Percentiles rank a stretch among this genome's conserved stretches.
Conservation (phyloP, 2,113 vertebrate species). For the Silurus glanis region DNA sequence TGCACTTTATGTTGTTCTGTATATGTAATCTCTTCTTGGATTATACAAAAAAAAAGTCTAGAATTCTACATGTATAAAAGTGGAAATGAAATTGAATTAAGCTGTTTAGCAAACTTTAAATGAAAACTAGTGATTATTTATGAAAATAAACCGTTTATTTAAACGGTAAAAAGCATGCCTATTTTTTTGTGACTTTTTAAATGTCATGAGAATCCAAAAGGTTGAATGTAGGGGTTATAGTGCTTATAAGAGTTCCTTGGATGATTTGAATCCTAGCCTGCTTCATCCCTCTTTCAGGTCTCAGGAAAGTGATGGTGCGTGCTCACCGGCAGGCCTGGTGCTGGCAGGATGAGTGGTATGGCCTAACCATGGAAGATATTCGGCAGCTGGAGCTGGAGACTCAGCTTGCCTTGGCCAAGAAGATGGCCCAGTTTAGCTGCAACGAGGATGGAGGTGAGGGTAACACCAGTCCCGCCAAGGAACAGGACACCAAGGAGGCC, state of each 20-base stretch:
- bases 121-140: neutral
- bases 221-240: no score
- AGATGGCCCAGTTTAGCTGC: constrained; percentile 81
- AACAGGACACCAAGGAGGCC: constrained; percentile 74
- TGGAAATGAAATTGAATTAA: neutral
- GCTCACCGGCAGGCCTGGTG: constrained; percentile 99
- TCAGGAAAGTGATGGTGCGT: constrained; percentile 94
- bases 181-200: neutral
- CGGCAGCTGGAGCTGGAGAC: constrained; percentile 93
- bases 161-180: neutral
- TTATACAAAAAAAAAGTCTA: neutral
- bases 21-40: neutral
- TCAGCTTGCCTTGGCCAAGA: constrained; percentile 65
- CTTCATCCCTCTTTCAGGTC: constrained; percentile 70
- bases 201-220: neutral
- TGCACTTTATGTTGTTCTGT: neutral
- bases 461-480: constrained; percentile 66
- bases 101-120: neutral
- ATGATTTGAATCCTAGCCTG: neutral
- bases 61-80: neutral
- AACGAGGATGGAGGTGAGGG: constrained; percentile 65
- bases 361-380: constrained; percentile 96
- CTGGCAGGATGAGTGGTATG: constrained; percentile 98
- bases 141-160: no score
- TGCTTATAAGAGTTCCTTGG: neutral